Conservation (phyloP, 1,140 invertebrate genomes). For the Bombyx mandarina region DNA sequence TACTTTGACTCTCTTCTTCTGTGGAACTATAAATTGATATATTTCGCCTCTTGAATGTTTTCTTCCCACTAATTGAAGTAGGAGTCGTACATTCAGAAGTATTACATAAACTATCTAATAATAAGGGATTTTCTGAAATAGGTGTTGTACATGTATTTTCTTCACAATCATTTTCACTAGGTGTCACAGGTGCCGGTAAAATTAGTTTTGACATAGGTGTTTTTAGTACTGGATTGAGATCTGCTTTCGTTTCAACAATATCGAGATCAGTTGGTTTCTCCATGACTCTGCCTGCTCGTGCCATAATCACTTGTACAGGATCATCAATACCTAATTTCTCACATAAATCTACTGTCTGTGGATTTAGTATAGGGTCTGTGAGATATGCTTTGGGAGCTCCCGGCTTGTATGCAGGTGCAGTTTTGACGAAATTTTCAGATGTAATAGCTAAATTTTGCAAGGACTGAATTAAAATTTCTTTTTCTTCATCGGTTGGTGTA, state of each 20-base stretch:
- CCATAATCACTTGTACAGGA: slow-evolving; percentile 52
- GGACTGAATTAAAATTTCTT: slow-evolving; percentile 74
- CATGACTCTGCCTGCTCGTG: slow-evolving; percentile 43
- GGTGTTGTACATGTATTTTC: slow-evolving; percentile 20
- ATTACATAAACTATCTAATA: slow-evolving; percentile 24
- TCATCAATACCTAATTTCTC: slow-evolving; percentile 75
- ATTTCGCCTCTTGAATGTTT: slow-evolving; percentile 63
- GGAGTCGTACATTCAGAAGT: slow-evolving; percentile 36
- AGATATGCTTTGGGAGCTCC: slow-evolving; percentile 42
- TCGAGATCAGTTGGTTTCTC: slow-evolving; percentile 21
- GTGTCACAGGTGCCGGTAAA: slow-evolving; percentile 51
- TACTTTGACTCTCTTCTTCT: slow-evolving; percentile 32
- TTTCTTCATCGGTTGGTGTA: slow-evolving; percentile 82
- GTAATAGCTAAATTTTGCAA: slow-evolving; percentile 78
- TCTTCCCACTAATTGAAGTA: slow-evolving; percentile 37
- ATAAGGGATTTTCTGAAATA: slow-evolving; percentile 22
- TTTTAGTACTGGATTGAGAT: slow-evolving; percentile 12
- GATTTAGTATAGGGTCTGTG: slow-evolving; percentile 76
- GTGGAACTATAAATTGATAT: slow-evolving; percentile 50
- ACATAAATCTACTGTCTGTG: slow-evolving; percentile 88
- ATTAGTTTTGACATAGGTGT: slow-evolving; percentile 44
- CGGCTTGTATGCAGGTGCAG: slow-evolving; percentile 76
- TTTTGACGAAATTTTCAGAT: slow-evolving; percentile 84
- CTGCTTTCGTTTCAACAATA: background rate
- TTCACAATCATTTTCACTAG: slow-evolving; percentile 32